Evolutionary conservation across 2,797 vertebrate species (phyloP).

Genomic region (Gymnoscopelus braueri): DNA sequence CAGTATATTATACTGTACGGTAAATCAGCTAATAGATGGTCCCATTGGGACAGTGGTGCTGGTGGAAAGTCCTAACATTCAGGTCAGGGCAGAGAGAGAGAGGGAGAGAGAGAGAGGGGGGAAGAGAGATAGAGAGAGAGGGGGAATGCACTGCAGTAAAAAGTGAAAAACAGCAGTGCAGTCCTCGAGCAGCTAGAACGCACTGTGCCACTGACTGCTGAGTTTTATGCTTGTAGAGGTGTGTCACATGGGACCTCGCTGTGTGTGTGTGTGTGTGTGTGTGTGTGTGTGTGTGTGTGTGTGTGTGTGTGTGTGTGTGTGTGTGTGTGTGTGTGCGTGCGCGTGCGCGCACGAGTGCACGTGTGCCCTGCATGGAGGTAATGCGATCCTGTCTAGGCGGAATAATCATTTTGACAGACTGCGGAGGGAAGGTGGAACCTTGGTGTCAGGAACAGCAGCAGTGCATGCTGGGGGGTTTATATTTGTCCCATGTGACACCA

Average conservation of each 20-base stretch:
- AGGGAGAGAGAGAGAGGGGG: not conserved
- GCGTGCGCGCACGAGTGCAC: not conserved
- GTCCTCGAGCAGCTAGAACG: slow-evolving; percentile 28
- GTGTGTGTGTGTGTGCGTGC: not conserved
- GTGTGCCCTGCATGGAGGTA: slow-evolving; percentile 20
- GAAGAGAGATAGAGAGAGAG: not conserved
- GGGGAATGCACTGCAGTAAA: slow-evolving; percentile 25
- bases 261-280: slow-evolving; percentile 3
- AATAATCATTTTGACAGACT: slow-evolving; percentile 72
- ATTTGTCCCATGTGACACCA: slow-evolving; percentile 51
- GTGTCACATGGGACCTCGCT: not conserved
- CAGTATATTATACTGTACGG: too few species aligned
- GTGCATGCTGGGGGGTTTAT: slow-evolving; percentile 69
- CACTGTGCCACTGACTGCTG: not conserved
- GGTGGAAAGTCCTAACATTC: not conserved
- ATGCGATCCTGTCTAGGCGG: slow-evolving; percentile 57
- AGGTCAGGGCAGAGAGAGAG: slow-evolving; percentile 9
- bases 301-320: not conserved
- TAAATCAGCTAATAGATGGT: too few species aligned
- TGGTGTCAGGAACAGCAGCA: slow-evolving; percentile 56
- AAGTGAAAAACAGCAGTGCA: slow-evolving; percentile 25
- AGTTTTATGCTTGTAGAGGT: not conserved
- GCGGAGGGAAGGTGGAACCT: slow-evolving; percentile 44
- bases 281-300: slow-evolving; percentile 28
- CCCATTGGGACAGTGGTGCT: not conserved